Evolutionary conservation across 1,140 invertebrate genomes (phyloP), one percentile per base, ranked within the genome.

Genomic region (Dendrolimus kikuchii): DNA sequence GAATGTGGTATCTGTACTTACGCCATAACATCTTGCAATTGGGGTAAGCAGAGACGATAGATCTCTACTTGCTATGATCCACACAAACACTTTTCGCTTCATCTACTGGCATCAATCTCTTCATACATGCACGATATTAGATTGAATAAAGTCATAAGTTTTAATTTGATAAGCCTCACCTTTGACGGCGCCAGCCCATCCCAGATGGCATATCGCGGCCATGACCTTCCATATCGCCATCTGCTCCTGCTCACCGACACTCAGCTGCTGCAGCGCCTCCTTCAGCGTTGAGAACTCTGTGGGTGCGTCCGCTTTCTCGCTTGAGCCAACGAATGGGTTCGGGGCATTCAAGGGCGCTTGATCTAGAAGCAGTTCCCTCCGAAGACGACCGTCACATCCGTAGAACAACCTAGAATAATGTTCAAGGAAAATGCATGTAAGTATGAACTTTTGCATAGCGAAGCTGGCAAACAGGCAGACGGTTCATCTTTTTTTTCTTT

Each of bases 151-250:
- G 1, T 23, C 3, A 2, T 23, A 1, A 3, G 3, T 23, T 23
- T 23, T 1, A 23, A 23, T 23, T 23, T 23, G 23, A 23, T 23
- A 23, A 23, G 23, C 46, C 48, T 69, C 64, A 89, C 92, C 89
- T 88, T 92, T 93, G 0, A 91, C 89, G 48, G 92, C 93, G 5
- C 93, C 93, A 37, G 97, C 96, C 71, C 93, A 92, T 36, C 96
- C 95, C 53, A 99, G 83, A 88, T 99, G 97, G 77, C 96, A 96
- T 59, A 98, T 94, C 6, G 95, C 95, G 6, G 95, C 96, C 60
- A 99, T 83, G 10, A 98, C 92, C 63, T 92, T 90, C 92, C 95
- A 97, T 45, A 99, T 91, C 0, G 92, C 92, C 68, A 94, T 93
- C 60, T 94, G 92, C 55, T 98, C 96, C 7, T 90, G 87, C 45